Evolutionary conservation across 1,140 invertebrate species (phyloP).

Genomic region (Drosophila elegans): DNA sequence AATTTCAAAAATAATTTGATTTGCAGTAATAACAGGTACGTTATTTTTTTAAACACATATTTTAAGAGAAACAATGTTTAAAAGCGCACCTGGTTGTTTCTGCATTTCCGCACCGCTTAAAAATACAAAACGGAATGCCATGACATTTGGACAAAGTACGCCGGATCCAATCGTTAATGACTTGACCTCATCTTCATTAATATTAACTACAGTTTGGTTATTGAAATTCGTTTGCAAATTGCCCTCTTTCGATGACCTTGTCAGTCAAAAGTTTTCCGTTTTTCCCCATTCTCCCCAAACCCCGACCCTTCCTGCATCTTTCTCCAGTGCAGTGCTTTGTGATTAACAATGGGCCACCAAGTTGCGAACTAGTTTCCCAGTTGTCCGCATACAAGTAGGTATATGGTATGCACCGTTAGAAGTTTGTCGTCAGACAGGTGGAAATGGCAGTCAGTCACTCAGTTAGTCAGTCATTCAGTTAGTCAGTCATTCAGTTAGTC

Average conservation of each 20-base stretch:
- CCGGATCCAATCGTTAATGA: neutral
- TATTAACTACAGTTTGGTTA: conserved; percentile 26
- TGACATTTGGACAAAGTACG: neutral
- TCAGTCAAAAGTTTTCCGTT: conserved; percentile 10
- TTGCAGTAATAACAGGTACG: no score
- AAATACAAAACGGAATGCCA: neutral
- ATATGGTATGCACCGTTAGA: conserved; percentile 17
- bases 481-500: conserved; percentile 14
- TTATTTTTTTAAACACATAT: no score
- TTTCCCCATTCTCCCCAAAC: neutral
- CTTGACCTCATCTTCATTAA: conserved; percentile 27
- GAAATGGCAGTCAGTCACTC: conserved; percentile 13
- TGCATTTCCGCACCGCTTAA: neutral
- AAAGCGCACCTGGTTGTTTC: conserved; percentile 6
- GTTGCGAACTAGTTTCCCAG: conserved; percentile 33
- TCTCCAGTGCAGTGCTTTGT: neutral
- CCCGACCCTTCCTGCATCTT: neutral
- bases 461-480: conserved; percentile 8
- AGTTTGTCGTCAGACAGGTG: conserved; percentile 13
- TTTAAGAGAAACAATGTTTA: no score
- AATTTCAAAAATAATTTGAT: no score
- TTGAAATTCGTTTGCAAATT: conserved; percentile 45
- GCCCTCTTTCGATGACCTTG: conserved; percentile 26
- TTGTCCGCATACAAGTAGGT: conserved; percentile 7
- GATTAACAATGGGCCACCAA: conserved; percentile 31